A percentile compares a stretch with the other conserved stretches of the same genome.
phyloP scores from a whole-genome alignment of 1,140 invertebrate genomes.

The Penaeus japonicus region DNA sequence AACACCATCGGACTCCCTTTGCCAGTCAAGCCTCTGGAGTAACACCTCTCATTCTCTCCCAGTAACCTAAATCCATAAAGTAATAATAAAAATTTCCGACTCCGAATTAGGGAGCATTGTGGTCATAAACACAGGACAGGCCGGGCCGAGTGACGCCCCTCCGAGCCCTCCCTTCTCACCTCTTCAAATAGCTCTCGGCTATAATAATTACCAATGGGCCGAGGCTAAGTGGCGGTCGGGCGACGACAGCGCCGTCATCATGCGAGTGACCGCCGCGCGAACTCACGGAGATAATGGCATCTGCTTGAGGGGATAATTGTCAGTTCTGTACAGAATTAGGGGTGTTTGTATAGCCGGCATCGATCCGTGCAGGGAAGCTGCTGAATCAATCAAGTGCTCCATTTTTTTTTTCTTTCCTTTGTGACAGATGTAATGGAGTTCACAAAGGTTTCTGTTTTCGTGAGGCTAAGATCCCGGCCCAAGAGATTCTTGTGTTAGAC shows the following conservation, averaged over 20 bases:
- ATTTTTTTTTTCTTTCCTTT: background rate
- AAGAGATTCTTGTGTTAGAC: too few species aligned
- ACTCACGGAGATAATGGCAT: too few species aligned
- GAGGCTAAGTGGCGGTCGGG: constrained; percentile 24
- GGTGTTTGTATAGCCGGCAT: too few species aligned
- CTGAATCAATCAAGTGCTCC: too few species aligned
- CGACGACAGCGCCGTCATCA: background rate
- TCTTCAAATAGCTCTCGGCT: constrained; percentile 43
- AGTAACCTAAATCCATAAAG: constrained; percentile 37
- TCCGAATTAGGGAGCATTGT: constrained; percentile 21
- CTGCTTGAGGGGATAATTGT: too few species aligned
- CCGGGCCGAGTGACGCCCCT: background rate
- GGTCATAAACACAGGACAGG: constrained; percentile 37
- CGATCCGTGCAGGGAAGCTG: too few species aligned
- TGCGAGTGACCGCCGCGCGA: too few species aligned
- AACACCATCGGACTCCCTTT: background rate
- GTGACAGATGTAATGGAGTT: background rate
- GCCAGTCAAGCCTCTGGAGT: background rate
- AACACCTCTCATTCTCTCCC: background rate
- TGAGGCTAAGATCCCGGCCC: background rate
- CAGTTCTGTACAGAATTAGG: too few species aligned
- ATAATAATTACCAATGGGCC: constrained; percentile 47
- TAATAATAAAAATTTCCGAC: constrained; percentile 42
- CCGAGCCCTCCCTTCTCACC: constrained; percentile 30
- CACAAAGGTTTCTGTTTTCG: background rate